Conservation (phyloP, 2,797 vertebrate species). For the Nyctibius grandis region DNA sequence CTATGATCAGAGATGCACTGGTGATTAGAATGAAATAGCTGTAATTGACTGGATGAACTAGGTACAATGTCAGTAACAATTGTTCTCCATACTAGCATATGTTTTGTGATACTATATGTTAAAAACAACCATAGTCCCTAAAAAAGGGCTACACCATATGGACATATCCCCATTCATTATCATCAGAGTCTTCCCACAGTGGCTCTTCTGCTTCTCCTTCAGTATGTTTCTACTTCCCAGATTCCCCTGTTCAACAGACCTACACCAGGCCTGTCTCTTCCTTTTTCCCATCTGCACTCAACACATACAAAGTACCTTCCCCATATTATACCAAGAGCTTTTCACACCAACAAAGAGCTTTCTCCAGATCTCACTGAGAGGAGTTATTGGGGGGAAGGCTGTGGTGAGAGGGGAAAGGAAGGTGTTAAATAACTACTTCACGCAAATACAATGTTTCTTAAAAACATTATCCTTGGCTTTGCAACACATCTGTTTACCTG, state of each 20-base stretch:
- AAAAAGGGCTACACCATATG: neutral
- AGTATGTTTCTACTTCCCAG: neutral
- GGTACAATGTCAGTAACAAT: neutral
- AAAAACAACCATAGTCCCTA: neutral
- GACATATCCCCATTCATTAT: neutral
- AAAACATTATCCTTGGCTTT: neutral
- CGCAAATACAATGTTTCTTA: neutral
- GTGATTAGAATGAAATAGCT: neutral
- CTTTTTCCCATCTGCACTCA: neutral
- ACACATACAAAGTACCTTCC: neutral
- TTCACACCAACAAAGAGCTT: neutral
- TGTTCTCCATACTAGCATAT: neutral
- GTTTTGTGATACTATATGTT: neutral
- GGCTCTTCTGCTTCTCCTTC: neutral
- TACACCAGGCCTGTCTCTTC: neutral
- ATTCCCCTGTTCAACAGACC: neutral
- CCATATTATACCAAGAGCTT: neutral
- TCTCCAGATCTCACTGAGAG: neutral
- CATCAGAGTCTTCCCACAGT: neutral
- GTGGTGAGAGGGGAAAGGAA: neutral
- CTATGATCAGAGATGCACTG: neutral
- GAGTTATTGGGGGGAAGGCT: fast-evolving
- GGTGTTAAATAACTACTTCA: neutral
- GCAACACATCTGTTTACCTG: neutral
- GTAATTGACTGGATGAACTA: neutral